Conservation (phyloP, 2,888 invertebrate species). For the Zaprionus lineosus region DNA sequence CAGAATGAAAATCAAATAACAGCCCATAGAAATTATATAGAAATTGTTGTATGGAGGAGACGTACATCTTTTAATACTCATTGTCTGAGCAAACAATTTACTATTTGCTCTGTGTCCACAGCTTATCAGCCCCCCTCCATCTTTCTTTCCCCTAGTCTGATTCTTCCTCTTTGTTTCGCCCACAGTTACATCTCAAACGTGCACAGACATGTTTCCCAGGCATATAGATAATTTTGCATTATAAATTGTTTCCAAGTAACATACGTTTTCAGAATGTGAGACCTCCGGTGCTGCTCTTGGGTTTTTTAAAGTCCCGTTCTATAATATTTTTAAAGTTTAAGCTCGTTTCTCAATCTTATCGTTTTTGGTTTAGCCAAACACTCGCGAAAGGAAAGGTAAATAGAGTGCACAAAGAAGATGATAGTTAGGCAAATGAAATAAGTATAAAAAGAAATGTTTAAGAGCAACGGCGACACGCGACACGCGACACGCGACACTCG, state of each 20-base stretch:
- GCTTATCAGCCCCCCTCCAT: background rate
- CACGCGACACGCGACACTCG: constrained; percentile 20
- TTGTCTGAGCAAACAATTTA: no score
- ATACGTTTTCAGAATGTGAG: constrained; percentile 41
- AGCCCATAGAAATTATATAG: no score
- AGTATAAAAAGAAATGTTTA: constrained; percentile 5
- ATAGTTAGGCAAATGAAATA: constrained; percentile 11
- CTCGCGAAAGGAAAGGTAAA: constrained; percentile 15
- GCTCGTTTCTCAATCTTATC: constrained; percentile 24
- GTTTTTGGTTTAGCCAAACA: constrained; percentile 3
- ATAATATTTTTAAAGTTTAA: constrained; percentile 14
- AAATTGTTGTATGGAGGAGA: no score
- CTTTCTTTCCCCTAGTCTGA: no score
- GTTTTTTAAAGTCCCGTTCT: no score
- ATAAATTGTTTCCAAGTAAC: constrained; percentile 27
- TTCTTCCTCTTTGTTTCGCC: background rate
- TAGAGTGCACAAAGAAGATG: constrained; percentile 12
- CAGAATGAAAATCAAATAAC: no score
- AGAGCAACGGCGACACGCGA: constrained; percentile 21
- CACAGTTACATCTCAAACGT: constrained; percentile 34
- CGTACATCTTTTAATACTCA: no score
- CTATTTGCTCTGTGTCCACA: background rate
- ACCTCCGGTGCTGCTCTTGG: no score
- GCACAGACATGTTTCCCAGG: constrained; percentile 33
- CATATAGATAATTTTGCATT: background rate